phyloP scores from a whole-genome alignment of 2,113 vertebrate species.

The Ammodytes dubius region DNA sequence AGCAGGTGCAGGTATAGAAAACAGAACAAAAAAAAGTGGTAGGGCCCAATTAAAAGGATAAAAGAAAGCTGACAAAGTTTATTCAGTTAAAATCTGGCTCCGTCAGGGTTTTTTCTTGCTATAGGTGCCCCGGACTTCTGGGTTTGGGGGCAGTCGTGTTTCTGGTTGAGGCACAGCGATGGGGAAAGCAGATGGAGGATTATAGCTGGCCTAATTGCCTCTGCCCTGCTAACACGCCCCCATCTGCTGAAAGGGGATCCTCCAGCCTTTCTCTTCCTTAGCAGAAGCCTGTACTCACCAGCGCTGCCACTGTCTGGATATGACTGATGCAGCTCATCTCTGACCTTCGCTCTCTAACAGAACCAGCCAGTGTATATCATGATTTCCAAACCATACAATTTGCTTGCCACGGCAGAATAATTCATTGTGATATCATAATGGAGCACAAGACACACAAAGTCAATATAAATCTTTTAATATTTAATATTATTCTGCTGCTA shows the following conservation, averaged over 20 bases:
- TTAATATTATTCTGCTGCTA: constrained; percentile 22
- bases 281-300: constrained; percentile 41
- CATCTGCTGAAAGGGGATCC: constrained; percentile 74
- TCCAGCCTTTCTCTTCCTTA: constrained; percentile 55
- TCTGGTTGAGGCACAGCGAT: constrained; percentile 51
- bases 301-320: constrained; percentile 52
- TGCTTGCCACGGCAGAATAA: constrained; percentile 31
- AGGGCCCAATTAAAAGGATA: constrained; percentile 29
- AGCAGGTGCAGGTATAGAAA: constrained; percentile 45
- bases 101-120: constrained; percentile 68
- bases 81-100: constrained; percentile 46
- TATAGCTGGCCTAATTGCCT: constrained; percentile 80
- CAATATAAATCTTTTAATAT: constrained; percentile 33
- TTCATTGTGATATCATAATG: constrained; percentile 38
- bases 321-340: constrained; percentile 55
- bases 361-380: constrained; percentile 6
- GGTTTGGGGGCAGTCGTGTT: constrained; percentile 52
- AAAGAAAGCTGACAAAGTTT: constrained; percentile 67
- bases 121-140: constrained; percentile 44
- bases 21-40: constrained; percentile 8
- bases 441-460: constrained; percentile 37
- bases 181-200: constrained; percentile 82
- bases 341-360: constrained; percentile 55
- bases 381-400: constrained; percentile 16
- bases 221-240: constrained; percentile 65